A percentile compares a stretch with the other conserved stretches of the same genome.
These are phyloP conservation scores for Siniperca knerii DNA, from an alignment of 2,113 vertebrate species.

Conservation along the genomic window DNA sequence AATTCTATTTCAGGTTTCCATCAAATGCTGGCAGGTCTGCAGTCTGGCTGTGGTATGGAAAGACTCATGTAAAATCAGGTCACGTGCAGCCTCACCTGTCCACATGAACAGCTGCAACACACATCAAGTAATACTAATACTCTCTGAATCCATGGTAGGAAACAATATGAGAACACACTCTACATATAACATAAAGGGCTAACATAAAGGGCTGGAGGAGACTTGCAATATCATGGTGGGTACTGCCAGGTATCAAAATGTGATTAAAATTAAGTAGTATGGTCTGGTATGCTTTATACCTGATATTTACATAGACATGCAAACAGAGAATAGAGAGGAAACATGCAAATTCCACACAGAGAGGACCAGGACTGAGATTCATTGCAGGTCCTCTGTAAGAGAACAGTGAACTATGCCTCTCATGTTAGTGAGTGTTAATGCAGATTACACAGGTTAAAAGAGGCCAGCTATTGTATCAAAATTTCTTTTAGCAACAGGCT, in stretches of 20 bases:
- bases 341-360: not conserved
- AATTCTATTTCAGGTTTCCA: conserved; percentile 57
- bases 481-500: conserved; percentile 14
- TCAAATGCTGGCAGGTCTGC: conserved; percentile 34
- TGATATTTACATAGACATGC: not conserved
- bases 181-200: conserved; percentile 1
- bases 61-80: not conserved
- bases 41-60: not conserved
- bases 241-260: not conserved
- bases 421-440: not conserved
- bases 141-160: not conserved
- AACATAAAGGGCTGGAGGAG: not conserved
- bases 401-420: conserved; percentile 3
- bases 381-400: not conserved
- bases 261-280: not conserved
- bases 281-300: not conserved
- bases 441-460: not conserved
- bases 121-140: not conserved
- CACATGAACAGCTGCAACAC: conserved; percentile 12
- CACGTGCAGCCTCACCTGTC: conserved; percentile 19
- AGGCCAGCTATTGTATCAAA: conserved; percentile 23
- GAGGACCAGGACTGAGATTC: not conserved
- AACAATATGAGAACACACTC: not conserved
- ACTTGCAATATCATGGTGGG: not conserved
- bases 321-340: not conserved